These are phyloP conservation scores for Aurelia sp. DNA, from an alignment of 30 jellyfish, hydroid and myxozoan species.

Conservation along the genomic window DNA sequence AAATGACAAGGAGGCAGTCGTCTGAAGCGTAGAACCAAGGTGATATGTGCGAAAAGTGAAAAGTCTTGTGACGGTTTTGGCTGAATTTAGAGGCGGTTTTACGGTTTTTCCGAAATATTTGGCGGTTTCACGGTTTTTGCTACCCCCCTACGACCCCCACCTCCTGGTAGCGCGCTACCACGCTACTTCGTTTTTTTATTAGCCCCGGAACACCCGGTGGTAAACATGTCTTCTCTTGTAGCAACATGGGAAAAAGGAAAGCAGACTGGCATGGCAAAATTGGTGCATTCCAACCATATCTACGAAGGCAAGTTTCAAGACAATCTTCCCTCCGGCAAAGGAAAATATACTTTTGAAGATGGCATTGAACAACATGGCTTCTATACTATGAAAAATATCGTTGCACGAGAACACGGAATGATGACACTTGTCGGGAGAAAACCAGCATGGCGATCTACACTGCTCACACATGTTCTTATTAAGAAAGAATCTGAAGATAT, in stretches of 20 bases:
- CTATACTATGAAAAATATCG: conserved; percentile 63
- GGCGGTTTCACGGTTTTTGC: too few relatives aligned
- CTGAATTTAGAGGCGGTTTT: too few relatives aligned
- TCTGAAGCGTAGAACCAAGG: too few relatives aligned
- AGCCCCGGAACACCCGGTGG: too few relatives aligned
- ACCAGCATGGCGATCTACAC: conserved; percentile 74
- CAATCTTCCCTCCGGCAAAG: conserved; percentile 74
- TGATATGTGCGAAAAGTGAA: too few relatives aligned
- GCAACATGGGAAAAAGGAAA: conserved; percentile 81
- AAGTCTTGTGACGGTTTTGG: too few relatives aligned
- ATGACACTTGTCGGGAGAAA: conserved; percentile 79
- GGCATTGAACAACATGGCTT: conserved; percentile 89
- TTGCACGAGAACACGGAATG: conserved; percentile 65
- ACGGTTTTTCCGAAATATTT: too few relatives aligned
- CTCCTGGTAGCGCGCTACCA: too few relatives aligned
- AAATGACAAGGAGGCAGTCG: too few relatives aligned
- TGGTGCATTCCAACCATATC: conserved; percentile 44
- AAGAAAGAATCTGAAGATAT: background rate
- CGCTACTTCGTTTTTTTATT: too few relatives aligned
- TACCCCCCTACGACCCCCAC: too few relatives aligned
- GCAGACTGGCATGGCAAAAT: conserved; percentile 72
- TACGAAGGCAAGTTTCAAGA: conserved; percentile 74
- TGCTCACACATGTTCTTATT: conserved; percentile 4
- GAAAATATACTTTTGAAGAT: conserved; percentile 49
- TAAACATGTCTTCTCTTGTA: background rate